These are phyloP conservation scores for Endomychus coccineus DNA, from an alignment of 2,888 invertebrate genomes.

Conservation along the genomic window DNA sequence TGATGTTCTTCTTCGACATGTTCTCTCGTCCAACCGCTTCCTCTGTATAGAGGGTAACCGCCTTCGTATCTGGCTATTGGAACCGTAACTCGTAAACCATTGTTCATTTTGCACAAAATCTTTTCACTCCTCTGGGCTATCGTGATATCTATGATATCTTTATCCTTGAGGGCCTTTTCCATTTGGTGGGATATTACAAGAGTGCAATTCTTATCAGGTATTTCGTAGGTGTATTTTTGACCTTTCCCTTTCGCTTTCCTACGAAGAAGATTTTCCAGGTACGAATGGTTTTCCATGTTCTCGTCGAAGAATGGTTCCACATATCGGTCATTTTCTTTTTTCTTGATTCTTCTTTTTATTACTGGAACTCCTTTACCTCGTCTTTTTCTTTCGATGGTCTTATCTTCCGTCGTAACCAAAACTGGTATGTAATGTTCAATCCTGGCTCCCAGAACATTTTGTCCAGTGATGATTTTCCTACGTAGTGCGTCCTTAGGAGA, in stretches of 20 bases:
- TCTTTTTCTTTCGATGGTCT: conserved; percentile 30
- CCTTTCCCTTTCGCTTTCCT: conserved; percentile 49
- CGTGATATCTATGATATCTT: conserved; percentile 68
- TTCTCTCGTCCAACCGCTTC: conserved; percentile 48
- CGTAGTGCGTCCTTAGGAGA: conserved; percentile 74
- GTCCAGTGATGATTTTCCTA: conserved; percentile 70
- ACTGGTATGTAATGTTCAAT: conserved; percentile 72
- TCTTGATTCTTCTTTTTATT: conserved; percentile 37
- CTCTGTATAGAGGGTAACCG: conserved; percentile 33
- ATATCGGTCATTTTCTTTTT: conserved; percentile 32
- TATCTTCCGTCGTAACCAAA: conserved; percentile 46
- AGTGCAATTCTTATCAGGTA: conserved; percentile 62
- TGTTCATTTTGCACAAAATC: conserved; percentile 59
- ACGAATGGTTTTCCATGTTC: conserved; percentile 36
- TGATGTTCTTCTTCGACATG: conserved; percentile 41
- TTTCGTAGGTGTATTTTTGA: conserved; percentile 61
- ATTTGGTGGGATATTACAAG: conserved; percentile 64
- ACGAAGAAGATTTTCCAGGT: conserved; percentile 44
- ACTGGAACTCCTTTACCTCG: conserved; percentile 39
- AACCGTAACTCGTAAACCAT: conserved; percentile 62
- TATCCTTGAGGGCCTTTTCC: conserved; percentile 68
- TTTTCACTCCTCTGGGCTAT: conserved; percentile 67
- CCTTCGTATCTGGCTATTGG: conserved; percentile 43
- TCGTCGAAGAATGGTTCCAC: conserved; percentile 38
- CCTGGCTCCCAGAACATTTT: conserved; percentile 51